Evolutionary conservation across 2,797 vertebrate genomes (phyloP), one percentile per base, ranked within the genome.

Genomic region (Lepus townsendii): DNA sequence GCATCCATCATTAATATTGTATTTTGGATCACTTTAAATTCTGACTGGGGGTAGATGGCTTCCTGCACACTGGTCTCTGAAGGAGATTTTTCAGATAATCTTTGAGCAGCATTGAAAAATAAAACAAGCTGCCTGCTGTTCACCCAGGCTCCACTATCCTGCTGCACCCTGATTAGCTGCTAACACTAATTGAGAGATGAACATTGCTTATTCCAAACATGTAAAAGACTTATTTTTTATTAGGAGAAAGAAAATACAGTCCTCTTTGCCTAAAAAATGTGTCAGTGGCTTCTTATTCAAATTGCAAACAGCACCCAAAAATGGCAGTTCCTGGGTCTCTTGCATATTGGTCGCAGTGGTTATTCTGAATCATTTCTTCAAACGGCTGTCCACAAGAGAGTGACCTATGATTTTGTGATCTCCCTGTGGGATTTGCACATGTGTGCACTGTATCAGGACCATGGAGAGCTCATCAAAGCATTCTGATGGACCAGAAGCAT

Each of bases 11-110:
- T 95, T 97, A 93, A 97, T 97, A 96, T 91, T 96, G 95, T 92
- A 96, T 94, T 97, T 96, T 93, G 93, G 95, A 97, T 96, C 97
- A 69, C 91, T 97, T 96, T 94, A 96, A 97, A 97, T 97, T 96
- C 95, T 96, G 96, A 90, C 94, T 94, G 89, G 75, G 90, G 85
- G 76, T 94, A 65, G 20, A 65, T 91, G 89, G 93, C 88, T 96
- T 92, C 85, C 83, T 7, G 50, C 92, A 95, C 83, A 93, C 87
- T 93, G 93, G 95, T 95, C 96, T 96, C 97, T 83, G 83, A 97
- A 97, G 96, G 96, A 97, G 95, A 97, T 96, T 96, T 96, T 97
- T 97, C 97, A 97, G 97, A 98, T 97, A 94, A 97, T 96, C 97
- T 97, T 96, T 97, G 95, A 96, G 83, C 72, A 5, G 85, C 94